Evolutionary conservation across 2,888 invertebrate species (phyloP), one percentile per base, ranked within the genome.

Genomic region (Didymodactylos carnosus): DNA sequence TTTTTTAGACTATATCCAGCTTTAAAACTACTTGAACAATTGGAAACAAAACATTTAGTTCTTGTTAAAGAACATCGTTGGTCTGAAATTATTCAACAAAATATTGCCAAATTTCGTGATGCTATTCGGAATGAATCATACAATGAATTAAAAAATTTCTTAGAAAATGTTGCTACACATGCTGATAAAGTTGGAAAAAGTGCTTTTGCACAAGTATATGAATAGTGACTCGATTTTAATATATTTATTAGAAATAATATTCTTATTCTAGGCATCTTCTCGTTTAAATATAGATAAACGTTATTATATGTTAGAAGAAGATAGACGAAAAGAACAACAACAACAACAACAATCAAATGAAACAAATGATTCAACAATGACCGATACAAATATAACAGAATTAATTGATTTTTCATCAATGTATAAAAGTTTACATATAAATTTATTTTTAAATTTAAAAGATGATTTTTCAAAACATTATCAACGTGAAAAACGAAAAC

Each of bases 361-460:
- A 16, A 25, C n/a, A 11, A 23, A 16, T 35, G 27, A 39, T 70
- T 40, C 11, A 35, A 10, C 27, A 13, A 25, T 70, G 39, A 62
- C 35, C 6, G 35, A 62, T 35, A 62, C 35, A 35, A 62, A 62
- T 62, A 62, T 62, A n/a, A 62, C 62, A 8, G 43, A 73, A 25
- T 70, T 23, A 29, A 94, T 98, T 73, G 97, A 99, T 84, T 98
- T 95, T 83, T 94, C 95, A 73, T 95, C 98, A 0, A 89, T 99
- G 35, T 97, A 98, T 83, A 88, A 97, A 72, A 97, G 97, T 81
- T 87, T 95, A 76, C 97, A 98, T 81, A 97, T 98, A 76, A 94
- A 94, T 80, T 90, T 91, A 73, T 95, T 95, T 39, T 85, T 97
- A 77, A 91, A 92, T 16, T 91, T 91, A 76, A 89, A 91, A 78